Evolutionary conservation across 2,888 invertebrate genomes (phyloP).

Genomic region (Zygogramma bicolorata): DNA sequence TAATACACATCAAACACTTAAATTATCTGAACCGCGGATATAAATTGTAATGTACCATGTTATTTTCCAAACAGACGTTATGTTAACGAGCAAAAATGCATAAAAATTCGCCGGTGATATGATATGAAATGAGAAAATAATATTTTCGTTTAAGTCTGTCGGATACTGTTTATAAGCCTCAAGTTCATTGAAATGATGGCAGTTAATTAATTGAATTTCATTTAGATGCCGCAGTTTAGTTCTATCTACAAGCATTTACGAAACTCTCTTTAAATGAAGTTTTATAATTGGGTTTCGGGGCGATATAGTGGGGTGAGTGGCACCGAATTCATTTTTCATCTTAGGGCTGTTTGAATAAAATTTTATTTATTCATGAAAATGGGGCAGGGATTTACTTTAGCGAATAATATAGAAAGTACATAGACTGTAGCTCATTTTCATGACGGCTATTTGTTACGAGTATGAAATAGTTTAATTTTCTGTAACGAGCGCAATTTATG

Average conservation of each 20-base stretch:
- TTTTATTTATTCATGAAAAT: too few species aligned
- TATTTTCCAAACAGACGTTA: not conserved
- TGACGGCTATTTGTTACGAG: too few species aligned
- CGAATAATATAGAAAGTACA: too few species aligned
- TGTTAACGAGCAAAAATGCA: not conserved
- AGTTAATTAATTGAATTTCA: not conserved
- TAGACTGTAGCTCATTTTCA: too few species aligned
- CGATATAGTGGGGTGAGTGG: not conserved
- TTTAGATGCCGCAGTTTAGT: not conserved
- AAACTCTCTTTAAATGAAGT: not conserved
- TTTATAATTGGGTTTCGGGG: not conserved
- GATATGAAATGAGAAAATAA: not conserved
- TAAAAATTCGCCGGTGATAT: not conserved
- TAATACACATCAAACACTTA: not conserved
- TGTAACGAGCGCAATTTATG: too few species aligned
- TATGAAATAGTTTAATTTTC: too few species aligned
- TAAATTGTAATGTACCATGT: not conserved
- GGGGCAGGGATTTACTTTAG: too few species aligned
- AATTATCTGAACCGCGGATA: not conserved
- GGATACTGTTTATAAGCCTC: not conserved
- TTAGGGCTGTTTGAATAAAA: too few species aligned
- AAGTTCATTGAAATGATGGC: not conserved
- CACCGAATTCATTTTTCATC: not conserved
- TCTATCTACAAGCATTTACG: not conserved
- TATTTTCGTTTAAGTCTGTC: not conserved